phyloP scores from a whole-genome alignment of 2,797 vertebrate species.

The Schizopygopsis malacanthus region DNA sequence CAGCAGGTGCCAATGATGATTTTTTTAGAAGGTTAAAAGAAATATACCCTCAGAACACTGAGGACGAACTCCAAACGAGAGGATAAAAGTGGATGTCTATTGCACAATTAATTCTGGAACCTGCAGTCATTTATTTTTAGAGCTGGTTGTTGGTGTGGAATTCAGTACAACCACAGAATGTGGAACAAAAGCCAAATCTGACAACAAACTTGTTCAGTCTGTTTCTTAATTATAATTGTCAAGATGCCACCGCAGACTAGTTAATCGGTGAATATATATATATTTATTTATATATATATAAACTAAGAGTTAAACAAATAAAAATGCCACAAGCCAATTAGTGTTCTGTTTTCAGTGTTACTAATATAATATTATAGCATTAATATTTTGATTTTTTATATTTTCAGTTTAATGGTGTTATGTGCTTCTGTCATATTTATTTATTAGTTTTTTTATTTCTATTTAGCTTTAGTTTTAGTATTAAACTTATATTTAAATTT shows the following conservation, averaged over 20 bases:
- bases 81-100: not conserved
- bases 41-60: not conserved
- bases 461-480: not conserved
- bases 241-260: not conserved
- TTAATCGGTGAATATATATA: not conserved
- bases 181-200: conserved; percentile 15
- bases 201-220: not conserved
- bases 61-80: not conserved
- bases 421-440: not conserved
- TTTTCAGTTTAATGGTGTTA: not conserved
- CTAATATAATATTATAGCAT: not conserved
- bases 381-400: not conserved
- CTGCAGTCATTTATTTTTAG: not conserved
- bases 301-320: not conserved
- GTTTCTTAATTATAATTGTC: not conserved
- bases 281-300: not conserved
- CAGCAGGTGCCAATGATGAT: not conserved
- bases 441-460: not conserved
- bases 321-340: not conserved
- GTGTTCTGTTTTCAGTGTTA: not conserved
- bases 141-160: not conserved
- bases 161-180: not conserved
- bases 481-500: not conserved
- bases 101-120: not conserved
- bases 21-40: not conserved